Evolutionary conservation across 1,140 invertebrate species (phyloP).

Genomic region (Steinernema khuongi): DNA sequence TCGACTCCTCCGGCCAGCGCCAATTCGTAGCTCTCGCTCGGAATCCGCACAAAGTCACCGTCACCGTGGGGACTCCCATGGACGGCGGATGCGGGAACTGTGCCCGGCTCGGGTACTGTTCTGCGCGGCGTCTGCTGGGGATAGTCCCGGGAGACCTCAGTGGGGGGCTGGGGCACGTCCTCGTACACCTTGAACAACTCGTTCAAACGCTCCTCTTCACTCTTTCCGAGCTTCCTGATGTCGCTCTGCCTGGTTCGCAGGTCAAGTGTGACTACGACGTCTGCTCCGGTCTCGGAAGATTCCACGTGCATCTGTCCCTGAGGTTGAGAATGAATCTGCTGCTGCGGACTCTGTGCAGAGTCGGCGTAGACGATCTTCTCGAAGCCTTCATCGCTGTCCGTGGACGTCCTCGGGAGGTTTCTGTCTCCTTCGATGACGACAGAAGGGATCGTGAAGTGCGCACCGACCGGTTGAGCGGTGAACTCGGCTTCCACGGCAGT

Average conservation of each 20-base stretch:
- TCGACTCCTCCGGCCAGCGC: not conserved
- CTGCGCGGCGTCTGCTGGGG: not conserved
- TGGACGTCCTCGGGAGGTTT: not conserved
- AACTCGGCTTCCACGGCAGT: not conserved
- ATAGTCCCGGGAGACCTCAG: not conserved
- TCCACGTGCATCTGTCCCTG: not conserved
- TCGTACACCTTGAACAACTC: conserved; percentile 10
- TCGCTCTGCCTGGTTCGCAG: not conserved
- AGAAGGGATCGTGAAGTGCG: not conserved
- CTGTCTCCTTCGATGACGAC: not conserved
- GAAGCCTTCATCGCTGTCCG: conserved; percentile 1
- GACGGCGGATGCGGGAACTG: not conserved
- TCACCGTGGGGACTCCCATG: not conserved
- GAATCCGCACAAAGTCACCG: not conserved
- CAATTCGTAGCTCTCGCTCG: not conserved
- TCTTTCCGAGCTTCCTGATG: not conserved
- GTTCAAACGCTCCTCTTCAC: conserved; percentile 2
- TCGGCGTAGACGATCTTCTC: conserved; percentile 2
- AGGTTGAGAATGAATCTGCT: not conserved
- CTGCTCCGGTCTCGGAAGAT: not conserved
- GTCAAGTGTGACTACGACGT: not conserved
- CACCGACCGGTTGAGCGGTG: not conserved
- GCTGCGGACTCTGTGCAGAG: not conserved
- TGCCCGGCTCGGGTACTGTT: not conserved
- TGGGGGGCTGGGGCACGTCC: not conserved